Evolutionary conservation across 2,797 vertebrate species (phyloP), one percentile per base, ranked within the genome.

Genomic region (Rhinogobio ventralis): DNA sequence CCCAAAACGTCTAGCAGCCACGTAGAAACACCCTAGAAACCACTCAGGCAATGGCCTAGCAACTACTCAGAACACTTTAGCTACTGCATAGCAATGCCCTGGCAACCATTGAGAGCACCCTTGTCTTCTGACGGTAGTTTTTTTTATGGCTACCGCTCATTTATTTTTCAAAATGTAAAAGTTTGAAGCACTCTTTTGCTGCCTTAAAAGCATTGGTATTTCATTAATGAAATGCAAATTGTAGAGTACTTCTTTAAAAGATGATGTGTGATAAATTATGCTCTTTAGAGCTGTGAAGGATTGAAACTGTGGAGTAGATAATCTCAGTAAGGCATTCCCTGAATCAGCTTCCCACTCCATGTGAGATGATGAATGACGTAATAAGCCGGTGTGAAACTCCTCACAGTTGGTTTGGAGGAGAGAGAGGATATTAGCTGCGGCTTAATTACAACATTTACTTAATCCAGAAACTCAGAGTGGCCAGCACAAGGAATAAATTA

Each of bases 311-410:
- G 42, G 82, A 84, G 45, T 73, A 60, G n/a, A 72, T 71, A 85
- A 85, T 79, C 76, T 79, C 83, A 55, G 30, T 15, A 71, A 64
- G 83, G 67, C 66, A 79, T 79, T 85, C 67, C 83, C 68, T 30
- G 51, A 72, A 60, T 85, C 42, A 62, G 55, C 55, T 79, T 79
- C 42, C 76, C 68, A 25, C 74, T 79, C n/a, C 66, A 51, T 71
- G 73, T 53, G 80, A 78, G 83, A 82, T 85, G 74, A 74, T 85
- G 74, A 74, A 85, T 82, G 79, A 85, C 51, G 83, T 72, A 82
- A 77, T 85, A 73, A 78, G 39, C 28, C 57, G 25, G 73, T 76
- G 72, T 72, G 80, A 78, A 81, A 85, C 45, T 67, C 33, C 39
- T 51, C 75, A 74, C 79, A 68, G 86, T 81, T 81, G 82, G 64